A percentile compares a stretch with the other conserved stretches of the same genome.
phyloP scores from a whole-genome alignment of 1,140 invertebrate genomes.

The Hycleus cichorii region DNA sequence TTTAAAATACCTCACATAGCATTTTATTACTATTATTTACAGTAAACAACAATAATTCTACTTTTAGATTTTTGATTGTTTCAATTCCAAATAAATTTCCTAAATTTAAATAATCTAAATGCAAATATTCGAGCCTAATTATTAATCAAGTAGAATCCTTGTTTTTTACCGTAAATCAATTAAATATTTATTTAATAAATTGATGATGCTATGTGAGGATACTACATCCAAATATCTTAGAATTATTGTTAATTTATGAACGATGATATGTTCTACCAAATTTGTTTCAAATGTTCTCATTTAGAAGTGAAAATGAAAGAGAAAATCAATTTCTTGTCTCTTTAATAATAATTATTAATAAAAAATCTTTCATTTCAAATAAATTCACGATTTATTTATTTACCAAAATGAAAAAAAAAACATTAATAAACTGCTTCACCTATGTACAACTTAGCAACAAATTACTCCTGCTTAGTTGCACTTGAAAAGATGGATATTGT shows the following conservation, averaged over 20 bases:
- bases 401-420: not conserved
- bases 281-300: not conserved
- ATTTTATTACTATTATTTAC: constrained; percentile 1
- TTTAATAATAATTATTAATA: not conserved
- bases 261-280: too few species aligned
- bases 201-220: constrained; percentile 1
- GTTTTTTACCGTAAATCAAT: constrained; percentile 16
- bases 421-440: constrained; percentile 11
- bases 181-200: not conserved
- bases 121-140: not conserved
- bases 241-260: constrained; percentile 17
- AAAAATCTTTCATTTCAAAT: constrained; percentile 1
- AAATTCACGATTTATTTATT: constrained; percentile 2
- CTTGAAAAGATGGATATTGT: constrained; percentile 19
- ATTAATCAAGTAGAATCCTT: constrained; percentile 21
- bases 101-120: too few species aligned
- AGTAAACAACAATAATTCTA: constrained; percentile 31
- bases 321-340: not conserved
- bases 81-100: not conserved
- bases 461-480: constrained; percentile 28
- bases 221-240: not conserved
- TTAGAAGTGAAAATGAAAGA: constrained; percentile 6
- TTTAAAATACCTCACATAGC: not conserved
- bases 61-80: constrained; percentile 14
- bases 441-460: constrained; percentile 24